These are phyloP conservation scores for Drosophila meridionalis DNA, from an alignment of 2,888 invertebrate genomes.

Conservation along the genomic window DNA sequence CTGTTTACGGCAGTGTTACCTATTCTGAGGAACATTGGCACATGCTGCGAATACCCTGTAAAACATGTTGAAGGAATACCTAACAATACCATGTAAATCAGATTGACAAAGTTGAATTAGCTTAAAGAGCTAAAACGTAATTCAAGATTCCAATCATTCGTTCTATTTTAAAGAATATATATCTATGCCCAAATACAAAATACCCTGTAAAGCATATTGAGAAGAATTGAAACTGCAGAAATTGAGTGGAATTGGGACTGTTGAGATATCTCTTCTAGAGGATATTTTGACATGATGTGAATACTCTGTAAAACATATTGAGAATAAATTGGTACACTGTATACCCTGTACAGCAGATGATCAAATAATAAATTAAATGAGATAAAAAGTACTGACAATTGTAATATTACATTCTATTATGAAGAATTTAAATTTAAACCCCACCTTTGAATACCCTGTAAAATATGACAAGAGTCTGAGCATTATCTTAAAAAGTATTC, in stretches of 20 bases:
- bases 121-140: background rate
- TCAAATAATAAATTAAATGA: too few relatives aligned
- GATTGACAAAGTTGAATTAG: background rate
- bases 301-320: too few relatives aligned
- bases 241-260: too few relatives aligned
- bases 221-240: too few relatives aligned
- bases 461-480: too few relatives aligned
- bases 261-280: too few relatives aligned
- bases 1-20: background rate
- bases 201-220: background rate
- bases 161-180: background rate
- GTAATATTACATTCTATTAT: background rate
- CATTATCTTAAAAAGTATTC: too few relatives aligned
- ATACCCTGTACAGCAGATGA: background rate
- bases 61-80: background rate
- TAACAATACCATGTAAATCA: background rate
- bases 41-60: background rate
- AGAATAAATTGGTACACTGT: background rate
- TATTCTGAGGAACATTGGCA: background rate
- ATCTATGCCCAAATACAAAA: background rate
- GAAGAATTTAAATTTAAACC: too few relatives aligned
- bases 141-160: background rate
- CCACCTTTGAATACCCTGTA: too few relatives aligned
- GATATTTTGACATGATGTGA: too few relatives aligned
- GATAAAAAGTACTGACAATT: background rate